These are phyloP conservation scores for Fabriciana adippe DNA, from an alignment of 2,888 invertebrate species.

Conservation along the genomic window DNA sequence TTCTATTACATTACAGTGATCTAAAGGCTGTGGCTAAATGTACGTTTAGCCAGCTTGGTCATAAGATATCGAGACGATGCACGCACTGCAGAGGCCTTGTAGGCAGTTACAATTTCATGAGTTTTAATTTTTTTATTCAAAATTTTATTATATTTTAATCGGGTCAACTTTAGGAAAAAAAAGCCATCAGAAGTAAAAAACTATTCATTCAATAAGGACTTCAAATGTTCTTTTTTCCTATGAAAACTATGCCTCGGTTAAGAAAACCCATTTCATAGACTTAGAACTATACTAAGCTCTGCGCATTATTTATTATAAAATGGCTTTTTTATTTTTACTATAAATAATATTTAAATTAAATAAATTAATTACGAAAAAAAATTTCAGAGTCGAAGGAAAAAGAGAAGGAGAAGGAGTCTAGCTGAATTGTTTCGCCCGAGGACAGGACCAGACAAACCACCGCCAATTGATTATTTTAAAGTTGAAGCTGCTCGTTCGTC, in stretches of 20 bases:
- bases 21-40: conserved; percentile 59
- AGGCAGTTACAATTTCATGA: not conserved
- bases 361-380: not conserved
- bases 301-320: not conserved
- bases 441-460: conserved; percentile 79
- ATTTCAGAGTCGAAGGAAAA: conserved; percentile 87
- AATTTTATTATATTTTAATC: not conserved
- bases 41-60: conserved; percentile 73
- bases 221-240: no score
- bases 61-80: conserved; percentile 59
- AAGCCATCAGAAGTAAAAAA: not conserved
- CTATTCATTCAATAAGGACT: no score
- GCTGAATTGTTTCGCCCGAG: conserved; percentile 81
- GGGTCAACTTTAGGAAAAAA: not conserved
- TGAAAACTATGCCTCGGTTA: no score
- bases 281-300: conserved; percentile 3
- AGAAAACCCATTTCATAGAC: not conserved
- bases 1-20: conserved; percentile 28
- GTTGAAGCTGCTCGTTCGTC: conserved; percentile 59
- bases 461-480: conserved; percentile 80
- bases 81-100: not conserved
- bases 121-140: not conserved
- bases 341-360: no score
- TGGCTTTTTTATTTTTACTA: no score
- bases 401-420: conserved; percentile 86